Evolutionary conservation across 2,113 vertebrate species (phyloP).

Genomic region (Pica pica): DNA sequence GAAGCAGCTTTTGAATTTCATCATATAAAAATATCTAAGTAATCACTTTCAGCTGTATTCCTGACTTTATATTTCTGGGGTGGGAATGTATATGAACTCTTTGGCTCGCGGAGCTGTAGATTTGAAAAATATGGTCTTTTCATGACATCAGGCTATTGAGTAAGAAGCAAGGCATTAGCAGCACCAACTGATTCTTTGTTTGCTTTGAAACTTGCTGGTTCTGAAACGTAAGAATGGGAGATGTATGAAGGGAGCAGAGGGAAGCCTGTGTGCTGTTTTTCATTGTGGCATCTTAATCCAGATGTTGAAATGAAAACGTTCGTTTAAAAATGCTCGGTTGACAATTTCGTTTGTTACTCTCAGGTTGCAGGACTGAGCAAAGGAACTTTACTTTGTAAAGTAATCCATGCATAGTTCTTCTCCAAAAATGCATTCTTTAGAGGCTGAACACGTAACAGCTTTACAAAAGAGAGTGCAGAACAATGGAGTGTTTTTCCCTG

Average conservation of each 20-base stretch:
- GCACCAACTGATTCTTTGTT: constrained; percentile 31
- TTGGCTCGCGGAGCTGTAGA: background rate
- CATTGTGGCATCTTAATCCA: constrained; percentile 62
- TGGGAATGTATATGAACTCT: constrained; percentile 43
- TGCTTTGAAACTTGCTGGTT: constrained; percentile 25
- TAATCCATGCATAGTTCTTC: background rate
- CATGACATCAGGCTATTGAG: constrained; percentile 48
- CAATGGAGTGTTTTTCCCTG: background rate
- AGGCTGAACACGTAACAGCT: background rate
- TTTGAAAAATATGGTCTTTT: constrained; percentile 53
- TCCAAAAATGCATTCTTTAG: background rate
- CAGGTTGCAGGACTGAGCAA: background rate
- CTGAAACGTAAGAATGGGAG: constrained; percentile 19
- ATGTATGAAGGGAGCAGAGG: background rate
- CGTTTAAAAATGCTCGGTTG: background rate
- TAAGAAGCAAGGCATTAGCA: constrained; percentile 28
- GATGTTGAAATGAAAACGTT: constrained; percentile 50
- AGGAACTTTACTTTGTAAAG: background rate
- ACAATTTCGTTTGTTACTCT: constrained; percentile 42
- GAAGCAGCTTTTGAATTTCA: constrained; percentile 49
- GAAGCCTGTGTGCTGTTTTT: constrained; percentile 22
- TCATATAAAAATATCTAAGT: constrained; percentile 44
- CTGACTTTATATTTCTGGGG: constrained; percentile 41
- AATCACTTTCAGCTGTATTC: constrained; percentile 55
- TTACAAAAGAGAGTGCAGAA: background rate